phyloP scores from a whole-genome alignment of 2,797 vertebrate species.

The Tapirus indicus region DNA sequence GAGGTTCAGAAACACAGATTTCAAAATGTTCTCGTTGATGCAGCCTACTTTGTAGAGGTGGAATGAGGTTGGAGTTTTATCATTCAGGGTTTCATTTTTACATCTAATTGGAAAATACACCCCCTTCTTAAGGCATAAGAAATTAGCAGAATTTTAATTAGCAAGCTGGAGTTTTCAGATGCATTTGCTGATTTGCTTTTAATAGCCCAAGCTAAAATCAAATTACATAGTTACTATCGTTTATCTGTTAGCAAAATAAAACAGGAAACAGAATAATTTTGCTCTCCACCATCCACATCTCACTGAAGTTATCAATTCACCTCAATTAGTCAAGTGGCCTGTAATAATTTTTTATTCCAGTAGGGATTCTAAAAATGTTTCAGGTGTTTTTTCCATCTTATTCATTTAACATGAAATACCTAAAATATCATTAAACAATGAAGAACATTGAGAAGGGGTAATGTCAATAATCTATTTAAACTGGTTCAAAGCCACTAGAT shows the following conservation, averaged over 20 bases:
- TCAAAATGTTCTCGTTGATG: neutral
- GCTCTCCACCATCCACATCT: neutral
- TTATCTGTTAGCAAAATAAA: slow-evolving; percentile 42
- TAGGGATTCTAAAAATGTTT: slow-evolving; percentile 17
- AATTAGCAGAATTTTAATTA: slow-evolving; percentile 54
- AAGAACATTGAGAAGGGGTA: neutral
- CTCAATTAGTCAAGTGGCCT: slow-evolving; percentile 63
- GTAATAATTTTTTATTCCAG: slow-evolving; percentile 60
- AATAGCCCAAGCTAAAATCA: neutral
- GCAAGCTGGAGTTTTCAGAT: slow-evolving; percentile 35
- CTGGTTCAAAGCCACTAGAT: slow-evolving; percentile 17
- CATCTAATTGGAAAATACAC: neutral
- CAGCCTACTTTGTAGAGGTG: neutral
- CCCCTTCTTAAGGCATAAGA: slow-evolving; percentile 51
- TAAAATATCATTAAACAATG: slow-evolving; percentile 35
- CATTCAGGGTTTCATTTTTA: neutral
- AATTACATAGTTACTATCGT: neutral
- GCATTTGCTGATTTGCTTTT: neutral
- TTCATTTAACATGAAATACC: slow-evolving; percentile 37
- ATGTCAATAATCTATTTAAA: slow-evolving; percentile 17
- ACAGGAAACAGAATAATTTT: slow-evolving; percentile 43
- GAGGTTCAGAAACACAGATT: neutral
- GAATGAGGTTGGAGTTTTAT: neutral
- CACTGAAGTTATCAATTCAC: slow-evolving; percentile 63
- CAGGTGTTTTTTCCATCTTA: slow-evolving; percentile 49